Evolutionary conservation across 1,140 invertebrate genomes (phyloP), one percentile per base, ranked within the genome.

Genomic region (Apocrypta bakeri): DNA sequence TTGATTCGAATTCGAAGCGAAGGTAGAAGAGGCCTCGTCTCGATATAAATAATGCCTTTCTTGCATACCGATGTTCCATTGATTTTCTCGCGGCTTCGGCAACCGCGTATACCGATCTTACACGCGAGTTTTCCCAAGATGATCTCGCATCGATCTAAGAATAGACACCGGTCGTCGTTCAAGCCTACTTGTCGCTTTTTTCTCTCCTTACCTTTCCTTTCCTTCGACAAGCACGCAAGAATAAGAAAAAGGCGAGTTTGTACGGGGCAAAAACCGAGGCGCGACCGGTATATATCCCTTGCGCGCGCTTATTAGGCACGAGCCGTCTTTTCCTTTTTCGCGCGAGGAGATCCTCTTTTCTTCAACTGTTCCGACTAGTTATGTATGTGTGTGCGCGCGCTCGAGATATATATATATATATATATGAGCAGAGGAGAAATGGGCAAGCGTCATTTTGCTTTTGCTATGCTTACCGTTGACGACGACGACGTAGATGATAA

Each of bases 271-370:
- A 73, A 81, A 75, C 61, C 40, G 40, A 37, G 14, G 31, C 31
- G 69, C 24, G 31, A 61, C 48, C 11, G 21, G 48, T 72, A 24
- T 72, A 24, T 71, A 71, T 37, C 33, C 31, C 31, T n/a, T 31
- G 69, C 56, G 12, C 25, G 37, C 31, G 40, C 42, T 27, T 79
- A 79, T 79, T 79, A 79, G 68, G 68, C 25, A 9, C 40, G 79
- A 74, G 56, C 66, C 37, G 71, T 66, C 71, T 74, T 78, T 79
- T 78, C 63, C 76, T 83, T 73, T 79, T 73, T 72, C 66, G 66
- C 64, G n/a, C 21, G 7, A 75, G 56, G 25, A 27, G 40, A 68
- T 33, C 21, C 66, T 25, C 25, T 64, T 14, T 74, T 25, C 25
- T 64, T 14, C 37, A 29, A 56, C 63, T 29, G 17, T 56, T 56